These are phyloP conservation scores for Tholera decimalis DNA, from an alignment of 2,888 invertebrate genomes.

Conservation along the genomic window DNA sequence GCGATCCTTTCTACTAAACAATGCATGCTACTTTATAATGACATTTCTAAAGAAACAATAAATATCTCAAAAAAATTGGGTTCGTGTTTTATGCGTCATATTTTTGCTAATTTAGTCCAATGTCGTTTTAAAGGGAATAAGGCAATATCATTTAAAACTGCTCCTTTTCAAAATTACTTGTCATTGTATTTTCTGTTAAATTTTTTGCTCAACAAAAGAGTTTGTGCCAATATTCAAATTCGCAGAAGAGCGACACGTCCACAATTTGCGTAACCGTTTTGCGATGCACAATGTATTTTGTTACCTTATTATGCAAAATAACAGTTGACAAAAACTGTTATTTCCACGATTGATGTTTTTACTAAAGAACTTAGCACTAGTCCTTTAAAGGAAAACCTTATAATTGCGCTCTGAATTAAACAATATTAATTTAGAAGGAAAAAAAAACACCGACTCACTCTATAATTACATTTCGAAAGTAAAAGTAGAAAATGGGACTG, in stretches of 20 bases:
- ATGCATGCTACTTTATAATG: conserved; percentile 73
- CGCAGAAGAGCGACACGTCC: conserved; percentile 78
- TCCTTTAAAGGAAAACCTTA: conserved; percentile 21
- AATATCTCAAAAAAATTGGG: conserved; percentile 71
- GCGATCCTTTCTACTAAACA: conserved; percentile 41
- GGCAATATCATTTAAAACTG: conserved; percentile 71
- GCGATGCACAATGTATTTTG: conserved; percentile 65
- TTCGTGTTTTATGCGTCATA: conserved; percentile 72
- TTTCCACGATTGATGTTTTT: conserved; percentile 31
- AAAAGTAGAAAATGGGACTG: conserved; percentile 74
- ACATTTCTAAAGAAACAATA: conserved; percentile 64
- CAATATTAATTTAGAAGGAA: conserved; percentile 45
- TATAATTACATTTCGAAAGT: conserved; percentile 74
- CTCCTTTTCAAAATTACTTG: conserved; percentile 70
- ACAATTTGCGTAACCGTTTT: conserved; percentile 81
- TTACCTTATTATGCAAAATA: conserved; percentile 55
- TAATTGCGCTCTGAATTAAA: conserved; percentile 45
- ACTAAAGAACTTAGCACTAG: conserved; percentile 29
- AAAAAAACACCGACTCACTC: conserved; percentile 60
- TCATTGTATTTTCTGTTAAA: conserved; percentile 64
- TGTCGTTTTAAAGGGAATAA: conserved; percentile 72
- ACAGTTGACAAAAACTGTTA: conserved; percentile 48
- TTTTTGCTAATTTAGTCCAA: conserved; percentile 76
- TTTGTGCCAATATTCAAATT: conserved; percentile 84
- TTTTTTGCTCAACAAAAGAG: conserved; percentile 76